phyloP scores from a whole-genome alignment of 2,888 invertebrate species.

The Aphidius colemani region DNA sequence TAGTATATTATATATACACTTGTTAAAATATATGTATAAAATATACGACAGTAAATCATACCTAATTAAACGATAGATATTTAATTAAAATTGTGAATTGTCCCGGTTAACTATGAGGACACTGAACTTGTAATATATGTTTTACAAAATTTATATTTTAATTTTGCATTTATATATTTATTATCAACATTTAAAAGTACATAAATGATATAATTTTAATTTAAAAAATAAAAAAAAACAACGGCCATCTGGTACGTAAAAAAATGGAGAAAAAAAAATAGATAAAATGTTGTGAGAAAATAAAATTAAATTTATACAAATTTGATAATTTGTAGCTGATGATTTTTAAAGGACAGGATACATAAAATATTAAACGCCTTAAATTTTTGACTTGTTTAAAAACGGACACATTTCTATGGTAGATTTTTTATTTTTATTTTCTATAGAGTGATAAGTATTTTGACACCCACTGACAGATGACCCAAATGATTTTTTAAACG shows the following conservation, averaged over 20 bases:
- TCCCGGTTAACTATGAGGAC: conserved; percentile 50
- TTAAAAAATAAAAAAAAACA: conserved; percentile 14
- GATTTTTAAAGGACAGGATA: conserved; percentile 42
- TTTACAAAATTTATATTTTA: conserved; percentile 8
- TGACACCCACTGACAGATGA: conserved; percentile 52
- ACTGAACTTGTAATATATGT: conserved; percentile 34
- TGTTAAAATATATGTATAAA: neutral
- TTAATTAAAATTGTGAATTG: conserved; percentile 49
- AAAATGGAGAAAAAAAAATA: conserved; percentile 16
- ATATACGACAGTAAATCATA: conserved; percentile 54
- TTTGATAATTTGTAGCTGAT: conserved; percentile 11
- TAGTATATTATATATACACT: too few relatives aligned
- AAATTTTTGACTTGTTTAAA: conserved; percentile 45
- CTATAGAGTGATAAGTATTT: conserved; percentile 38
- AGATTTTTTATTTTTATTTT: conserved; percentile 15
- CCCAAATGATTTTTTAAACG: conserved; percentile 38
- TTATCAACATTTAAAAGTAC: too few relatives aligned
- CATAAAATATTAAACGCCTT: conserved; percentile 55
- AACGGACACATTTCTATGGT: conserved; percentile 36
- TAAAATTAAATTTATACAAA: conserved; percentile 18
- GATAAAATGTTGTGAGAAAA: conserved; percentile 2
- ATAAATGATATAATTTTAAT: neutral
- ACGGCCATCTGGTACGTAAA: conserved; percentile 20
- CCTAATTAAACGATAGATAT: conserved; percentile 59
- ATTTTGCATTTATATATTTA: too few relatives aligned